These are phyloP conservation scores for Malthinus seriepunctatus DNA, from an alignment of 2,888 invertebrate species.

Conservation along the genomic window DNA sequence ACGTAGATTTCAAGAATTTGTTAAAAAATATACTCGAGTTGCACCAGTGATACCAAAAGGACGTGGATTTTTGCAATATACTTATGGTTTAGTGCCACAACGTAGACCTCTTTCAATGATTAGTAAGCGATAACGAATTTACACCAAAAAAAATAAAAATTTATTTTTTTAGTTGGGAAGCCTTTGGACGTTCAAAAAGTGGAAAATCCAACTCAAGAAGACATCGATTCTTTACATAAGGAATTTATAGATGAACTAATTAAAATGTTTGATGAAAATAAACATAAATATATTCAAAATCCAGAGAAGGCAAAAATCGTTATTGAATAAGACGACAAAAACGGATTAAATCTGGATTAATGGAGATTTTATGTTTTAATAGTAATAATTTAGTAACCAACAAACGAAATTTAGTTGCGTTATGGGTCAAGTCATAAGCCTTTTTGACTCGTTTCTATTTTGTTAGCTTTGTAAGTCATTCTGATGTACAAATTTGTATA, in stretches of 20 bases:
- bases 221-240: constrained; percentile 76
- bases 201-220: constrained; percentile 72
- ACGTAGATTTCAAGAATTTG: constrained; percentile 67
- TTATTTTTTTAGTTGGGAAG: constrained; percentile 69
- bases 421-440: too few relatives aligned
- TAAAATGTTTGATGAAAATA: constrained; percentile 80
- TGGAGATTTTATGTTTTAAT: too few relatives aligned
- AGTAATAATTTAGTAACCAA: too few relatives aligned
- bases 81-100: constrained; percentile 82
- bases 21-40: constrained; percentile 71
- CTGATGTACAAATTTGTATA: too few relatives aligned
- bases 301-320: constrained; percentile 53
- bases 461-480: too few relatives aligned
- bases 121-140: constrained; percentile 62
- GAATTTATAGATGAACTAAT: constrained; percentile 71
- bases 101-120: constrained; percentile 82
- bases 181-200: constrained; percentile 79
- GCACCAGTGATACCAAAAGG: constrained; percentile 78
- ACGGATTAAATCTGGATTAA: too few relatives aligned
- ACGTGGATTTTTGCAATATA: constrained; percentile 90
- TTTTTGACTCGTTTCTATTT: too few relatives aligned
- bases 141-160: constrained; percentile 1
- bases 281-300: constrained; percentile 72
- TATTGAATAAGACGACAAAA: not conserved
- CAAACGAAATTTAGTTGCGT: too few relatives aligned